These are phyloP conservation scores for Danaus plexippus DNA, from an alignment of 1,140 invertebrate species.

Conservation along the genomic window DNA sequence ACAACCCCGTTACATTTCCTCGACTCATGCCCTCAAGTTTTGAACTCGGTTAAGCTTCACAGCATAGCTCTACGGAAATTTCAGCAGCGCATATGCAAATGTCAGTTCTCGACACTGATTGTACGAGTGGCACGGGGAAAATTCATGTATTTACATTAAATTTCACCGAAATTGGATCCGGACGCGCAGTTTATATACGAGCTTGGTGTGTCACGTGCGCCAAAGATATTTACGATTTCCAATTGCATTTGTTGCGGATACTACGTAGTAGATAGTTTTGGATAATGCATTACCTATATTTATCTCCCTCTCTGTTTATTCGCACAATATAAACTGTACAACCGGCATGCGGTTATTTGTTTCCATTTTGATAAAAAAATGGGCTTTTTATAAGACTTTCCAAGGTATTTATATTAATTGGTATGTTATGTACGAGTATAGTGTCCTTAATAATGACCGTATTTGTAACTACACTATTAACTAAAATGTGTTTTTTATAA, in stretches of 20 bases:
- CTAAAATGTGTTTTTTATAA: too few relatives aligned
- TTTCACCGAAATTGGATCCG: conserved; percentile 64
- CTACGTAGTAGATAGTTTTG: too few relatives aligned
- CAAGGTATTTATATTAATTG: too few relatives aligned
- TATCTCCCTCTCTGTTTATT: too few relatives aligned
- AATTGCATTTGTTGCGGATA: conserved; percentile 40
- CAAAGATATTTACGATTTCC: conserved; percentile 63
- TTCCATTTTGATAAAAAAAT: too few relatives aligned
- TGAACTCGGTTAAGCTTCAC: conserved; percentile 59
- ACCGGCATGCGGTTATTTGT: too few relatives aligned
- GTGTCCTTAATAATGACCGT: too few relatives aligned
- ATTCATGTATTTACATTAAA: conserved; percentile 71
- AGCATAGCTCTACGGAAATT: conserved; percentile 63
- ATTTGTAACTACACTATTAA: too few relatives aligned
- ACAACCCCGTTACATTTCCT: conserved; percentile 44
- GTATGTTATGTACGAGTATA: too few relatives aligned
- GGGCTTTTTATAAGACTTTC: too few relatives aligned
- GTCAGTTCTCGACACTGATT: conserved; percentile 69
- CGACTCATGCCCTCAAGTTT: conserved; percentile 48
- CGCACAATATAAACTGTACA: too few relatives aligned
- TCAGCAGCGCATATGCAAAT: conserved; percentile 67
- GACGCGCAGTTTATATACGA: conserved; percentile 52
- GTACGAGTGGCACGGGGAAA: conserved; percentile 65
- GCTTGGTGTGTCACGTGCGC: conserved; percentile 46
- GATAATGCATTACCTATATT: too few relatives aligned